These are phyloP conservation scores for Trachurus trachurus DNA, from an alignment of 2,797 vertebrate species.

Conservation along the genomic window DNA sequence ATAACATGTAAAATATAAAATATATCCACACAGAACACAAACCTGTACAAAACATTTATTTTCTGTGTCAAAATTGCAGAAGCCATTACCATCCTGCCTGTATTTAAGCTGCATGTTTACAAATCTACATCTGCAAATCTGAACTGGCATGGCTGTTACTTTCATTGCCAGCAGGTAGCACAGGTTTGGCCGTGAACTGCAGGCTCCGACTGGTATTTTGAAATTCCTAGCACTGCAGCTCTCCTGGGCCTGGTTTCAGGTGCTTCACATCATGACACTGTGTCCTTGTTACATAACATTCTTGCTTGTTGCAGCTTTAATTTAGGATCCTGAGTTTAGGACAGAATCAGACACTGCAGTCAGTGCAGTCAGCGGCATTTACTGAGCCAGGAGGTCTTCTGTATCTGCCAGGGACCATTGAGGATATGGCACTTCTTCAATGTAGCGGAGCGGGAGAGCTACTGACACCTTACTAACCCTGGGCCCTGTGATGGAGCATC, in stretches of 20 bases:
- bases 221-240: slow-evolving; percentile 20
- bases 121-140: neutral
- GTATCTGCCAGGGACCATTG: slow-evolving; percentile 63
- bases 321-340: slow-evolving; percentile 30
- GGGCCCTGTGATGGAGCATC: slow-evolving; percentile 73
- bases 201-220: slow-evolving; percentile 3
- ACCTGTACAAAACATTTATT: neutral
- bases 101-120: neutral
- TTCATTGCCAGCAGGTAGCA: neutral
- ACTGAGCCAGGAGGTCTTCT: slow-evolving; percentile 50
- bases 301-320: slow-evolving; percentile 48
- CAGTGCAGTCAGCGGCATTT: slow-evolving; percentile 25
- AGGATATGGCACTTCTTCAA: slow-evolving; percentile 60
- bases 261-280: slow-evolving; percentile 32
- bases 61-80: neutral
- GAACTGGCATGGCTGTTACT: neutral
- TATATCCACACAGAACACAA: no score
- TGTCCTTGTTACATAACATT: slow-evolving; percentile 41
- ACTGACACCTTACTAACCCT: slow-evolving; percentile 69
- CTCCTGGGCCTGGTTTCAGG: slow-evolving; percentile 37
- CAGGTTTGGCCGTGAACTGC: slow-evolving; percentile 3
- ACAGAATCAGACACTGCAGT: slow-evolving; percentile 49
- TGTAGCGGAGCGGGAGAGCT: slow-evolving; percentile 43
- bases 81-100: neutral
- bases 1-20: neutral